Base-by-base conservation (phyloP, 2,888 invertebrate genomes). In the Limnephilus rhombicus region DNA sequence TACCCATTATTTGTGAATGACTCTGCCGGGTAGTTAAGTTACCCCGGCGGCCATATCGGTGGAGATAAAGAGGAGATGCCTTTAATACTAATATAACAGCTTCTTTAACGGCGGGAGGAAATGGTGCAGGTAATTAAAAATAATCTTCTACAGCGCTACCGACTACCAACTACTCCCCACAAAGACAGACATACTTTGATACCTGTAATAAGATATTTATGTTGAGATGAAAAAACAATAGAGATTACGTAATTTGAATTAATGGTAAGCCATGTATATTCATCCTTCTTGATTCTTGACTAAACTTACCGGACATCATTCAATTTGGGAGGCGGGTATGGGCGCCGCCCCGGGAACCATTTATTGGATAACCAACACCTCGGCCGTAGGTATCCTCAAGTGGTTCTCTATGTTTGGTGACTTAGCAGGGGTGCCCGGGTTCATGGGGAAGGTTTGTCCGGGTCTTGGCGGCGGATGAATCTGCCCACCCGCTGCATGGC, bases 61-160 rank as follows among this genome's bases (percentile, higher is more conserved):
- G 68, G 68, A 24, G 68, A 68, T 68, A 68, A 68, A 68, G 68
- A 68, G 68, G 37, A 83, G 3, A 31, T 41, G 83, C 37, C 83
- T 68, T 13, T 5, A 29, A n/a, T 86, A 86, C 29, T 45, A 45
- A 86, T 86, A 45, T 86, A 45, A 86, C 86, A 86, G 88, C 80
- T 88, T 53, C 53, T 81, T 81, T 37, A 80, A 68, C 34, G 86
- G 87, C 24, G 89, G 81, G 80, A 89, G 89, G 89, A 89, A 89
- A 81, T 89, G 89, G 81, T 11, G 15, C 89, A 29, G 31, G 89
- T 81, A 89, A 89, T 89, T 89, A 89, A 89, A 89, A 89, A 45
- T 80, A 89, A 89, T 89, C 89, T 89, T 80, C 37, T 68, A 53
- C 31, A 31, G n/a, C 29, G 31, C 88, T n/a, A 53, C 49, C 88